Conservation (phyloP, 2,113 vertebrate genomes). For the Syngnathoides biaculeatus region DNA sequence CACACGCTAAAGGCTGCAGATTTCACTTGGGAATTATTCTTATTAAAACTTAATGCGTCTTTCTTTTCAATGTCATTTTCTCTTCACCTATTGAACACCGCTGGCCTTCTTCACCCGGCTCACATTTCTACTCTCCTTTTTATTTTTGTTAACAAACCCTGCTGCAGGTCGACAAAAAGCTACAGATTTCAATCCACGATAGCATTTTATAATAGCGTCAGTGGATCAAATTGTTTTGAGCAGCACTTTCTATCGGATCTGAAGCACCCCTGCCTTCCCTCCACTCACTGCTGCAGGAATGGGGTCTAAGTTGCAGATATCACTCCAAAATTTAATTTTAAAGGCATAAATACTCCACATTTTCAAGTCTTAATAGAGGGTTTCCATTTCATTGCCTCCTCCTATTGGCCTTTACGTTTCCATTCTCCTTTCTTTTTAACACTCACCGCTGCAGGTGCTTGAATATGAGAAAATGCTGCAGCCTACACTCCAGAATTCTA, state of each 20-base stretch:
- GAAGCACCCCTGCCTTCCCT: no score
- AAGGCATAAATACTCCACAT: no score
- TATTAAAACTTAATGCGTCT: neutral
- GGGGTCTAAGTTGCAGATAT: neutral
- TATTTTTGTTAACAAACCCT: neutral
- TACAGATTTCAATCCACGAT: no score
- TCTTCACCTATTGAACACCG: neutral
- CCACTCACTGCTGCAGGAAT: neutral
- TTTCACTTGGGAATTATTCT: neutral
- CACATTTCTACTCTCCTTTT: neutral
- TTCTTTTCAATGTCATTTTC: constrained; percentile 28
- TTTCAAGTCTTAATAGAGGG: neutral
- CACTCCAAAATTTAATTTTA: neutral
- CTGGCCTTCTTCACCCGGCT: neutral
- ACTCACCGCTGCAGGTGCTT: neutral
- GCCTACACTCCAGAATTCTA: no score
- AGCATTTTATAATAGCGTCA: no score
- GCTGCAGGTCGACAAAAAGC: neutral
- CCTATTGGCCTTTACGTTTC: neutral
- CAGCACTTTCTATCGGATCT: no score
- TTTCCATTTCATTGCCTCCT: neutral
- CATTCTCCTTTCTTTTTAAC: neutral
- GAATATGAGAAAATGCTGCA: neutral
- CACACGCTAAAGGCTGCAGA: neutral
- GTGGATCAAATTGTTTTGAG: neutral